These are phyloP conservation scores for Phylloscopus collybita DNA, from an alignment of 2,797 vertebrate species.

Conservation along the genomic window DNA sequence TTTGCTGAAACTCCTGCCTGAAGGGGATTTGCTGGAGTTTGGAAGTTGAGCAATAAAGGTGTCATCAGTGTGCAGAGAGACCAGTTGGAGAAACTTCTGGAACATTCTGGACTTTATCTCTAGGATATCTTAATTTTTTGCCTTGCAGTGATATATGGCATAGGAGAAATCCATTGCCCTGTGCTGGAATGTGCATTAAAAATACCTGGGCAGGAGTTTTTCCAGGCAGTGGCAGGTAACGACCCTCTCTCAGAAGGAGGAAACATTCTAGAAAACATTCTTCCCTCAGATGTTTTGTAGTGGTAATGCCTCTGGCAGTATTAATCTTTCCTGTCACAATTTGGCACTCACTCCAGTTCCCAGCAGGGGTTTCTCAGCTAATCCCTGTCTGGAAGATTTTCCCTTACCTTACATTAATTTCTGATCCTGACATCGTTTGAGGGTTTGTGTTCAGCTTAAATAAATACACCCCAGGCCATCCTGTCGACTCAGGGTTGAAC, in stretches of 20 bases:
- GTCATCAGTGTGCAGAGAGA: background rate
- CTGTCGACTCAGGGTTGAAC: background rate
- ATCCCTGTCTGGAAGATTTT: slow-evolving; percentile 21
- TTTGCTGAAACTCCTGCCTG: background rate
- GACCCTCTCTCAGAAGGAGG: background rate
- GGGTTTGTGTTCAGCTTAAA: background rate
- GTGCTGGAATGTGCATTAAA: background rate
- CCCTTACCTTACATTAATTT: slow-evolving; percentile 5
- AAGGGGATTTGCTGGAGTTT: background rate
- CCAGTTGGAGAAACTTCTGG: background rate
- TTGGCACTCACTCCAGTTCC: slow-evolving; percentile 12
- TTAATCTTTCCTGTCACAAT: slow-evolving; percentile 31
- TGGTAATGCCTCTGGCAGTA: background rate
- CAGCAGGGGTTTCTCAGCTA: slow-evolving; percentile 34
- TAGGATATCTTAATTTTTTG: background rate
- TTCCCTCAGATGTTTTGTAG: background rate
- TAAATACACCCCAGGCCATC: background rate
- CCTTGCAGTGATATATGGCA: background rate
- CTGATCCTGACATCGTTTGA: background rate
- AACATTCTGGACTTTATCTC: background rate
- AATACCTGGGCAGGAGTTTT: background rate
- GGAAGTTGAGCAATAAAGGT: background rate
- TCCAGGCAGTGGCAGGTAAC: background rate
- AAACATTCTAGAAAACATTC: background rate
- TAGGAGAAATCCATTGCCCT: background rate